Conservation (phyloP, 2,113 vertebrate genomes). For the Oenanthe melanoleuca region DNA sequence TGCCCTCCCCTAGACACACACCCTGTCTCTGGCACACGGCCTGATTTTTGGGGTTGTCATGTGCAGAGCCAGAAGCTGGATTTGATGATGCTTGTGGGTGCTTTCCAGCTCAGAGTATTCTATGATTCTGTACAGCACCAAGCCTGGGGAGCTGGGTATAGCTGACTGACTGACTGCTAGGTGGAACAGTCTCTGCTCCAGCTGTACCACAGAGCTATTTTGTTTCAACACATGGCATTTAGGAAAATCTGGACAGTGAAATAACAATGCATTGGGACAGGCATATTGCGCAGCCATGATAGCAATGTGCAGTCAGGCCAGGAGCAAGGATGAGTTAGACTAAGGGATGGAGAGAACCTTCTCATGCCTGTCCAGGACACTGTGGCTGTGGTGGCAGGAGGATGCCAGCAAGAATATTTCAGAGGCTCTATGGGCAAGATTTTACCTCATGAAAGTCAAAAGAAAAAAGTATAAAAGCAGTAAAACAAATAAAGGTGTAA, state of each 20-base stretch:
- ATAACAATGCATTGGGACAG: background rate
- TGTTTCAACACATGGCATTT: background rate
- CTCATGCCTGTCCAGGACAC: background rate
- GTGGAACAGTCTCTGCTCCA: background rate
- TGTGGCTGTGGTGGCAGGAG: accelerated
- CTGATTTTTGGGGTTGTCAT: background rate
- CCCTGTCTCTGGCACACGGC: background rate
- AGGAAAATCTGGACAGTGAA: background rate
- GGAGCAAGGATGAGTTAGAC: background rate
- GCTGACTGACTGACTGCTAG: background rate
- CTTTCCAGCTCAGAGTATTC: background rate
- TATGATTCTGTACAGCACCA: background rate
- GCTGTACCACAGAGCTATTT: background rate
- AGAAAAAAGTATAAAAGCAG: background rate
- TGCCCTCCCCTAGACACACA: background rate
- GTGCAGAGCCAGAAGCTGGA: background rate
- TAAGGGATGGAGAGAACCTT: background rate
- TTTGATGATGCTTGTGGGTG: background rate
- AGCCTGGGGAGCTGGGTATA: accelerated
- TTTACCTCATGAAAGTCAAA: background rate
- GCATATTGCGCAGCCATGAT: background rate
- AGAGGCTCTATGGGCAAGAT: background rate
- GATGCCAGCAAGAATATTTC: background rate
- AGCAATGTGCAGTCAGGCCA: background rate
- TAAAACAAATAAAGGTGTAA: background rate